phyloP scores from a whole-genome alignment of 1,140 invertebrate genomes.

The Calosoma granatense region DNA sequence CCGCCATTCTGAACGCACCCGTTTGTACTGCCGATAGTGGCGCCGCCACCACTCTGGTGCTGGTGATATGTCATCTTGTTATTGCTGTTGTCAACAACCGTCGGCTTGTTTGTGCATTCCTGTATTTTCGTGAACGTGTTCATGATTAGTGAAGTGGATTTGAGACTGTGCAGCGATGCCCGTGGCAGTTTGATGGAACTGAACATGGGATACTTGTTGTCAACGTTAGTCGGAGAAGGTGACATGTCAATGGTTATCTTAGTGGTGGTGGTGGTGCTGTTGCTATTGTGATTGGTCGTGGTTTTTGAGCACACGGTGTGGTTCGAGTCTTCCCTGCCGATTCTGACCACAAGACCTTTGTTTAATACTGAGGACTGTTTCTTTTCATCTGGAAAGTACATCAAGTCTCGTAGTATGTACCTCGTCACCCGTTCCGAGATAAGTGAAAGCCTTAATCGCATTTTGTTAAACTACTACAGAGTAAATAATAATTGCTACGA shows the following conservation, averaged over 20 bases:
- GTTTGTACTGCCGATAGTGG: no score
- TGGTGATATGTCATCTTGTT: slow-evolving; percentile 10
- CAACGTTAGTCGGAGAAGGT: slow-evolving; percentile 25
- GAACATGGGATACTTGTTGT: slow-evolving; percentile 11
- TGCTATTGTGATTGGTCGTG: slow-evolving; percentile 24
- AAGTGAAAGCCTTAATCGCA: background rate
- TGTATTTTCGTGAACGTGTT: slow-evolving; percentile 29
- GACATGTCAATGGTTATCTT: slow-evolving; percentile 37
- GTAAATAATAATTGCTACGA: background rate
- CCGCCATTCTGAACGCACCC: no score
- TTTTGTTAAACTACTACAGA: background rate
- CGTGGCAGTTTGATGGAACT: slow-evolving; percentile 13
- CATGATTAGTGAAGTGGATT: slow-evolving; percentile 33
- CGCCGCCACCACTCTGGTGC: slow-evolving; percentile 11
- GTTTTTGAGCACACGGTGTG: slow-evolving; percentile 30
- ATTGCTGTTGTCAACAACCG: slow-evolving; percentile 9
- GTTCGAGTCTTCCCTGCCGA: slow-evolving; percentile 26
- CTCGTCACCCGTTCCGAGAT: no score
- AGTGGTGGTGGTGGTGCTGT: slow-evolving; percentile 30
- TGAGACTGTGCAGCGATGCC: slow-evolving; percentile 26
- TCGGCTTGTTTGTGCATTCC: no score
- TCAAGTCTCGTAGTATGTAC: slow-evolving; percentile 1
- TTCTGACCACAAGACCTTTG: slow-evolving; percentile 33
- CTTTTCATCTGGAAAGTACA: slow-evolving; percentile 17
- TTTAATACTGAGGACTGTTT: slow-evolving; percentile 27